Conservation (phyloP, 2,888 invertebrate species). For the Seira sanloemensis region DNA sequence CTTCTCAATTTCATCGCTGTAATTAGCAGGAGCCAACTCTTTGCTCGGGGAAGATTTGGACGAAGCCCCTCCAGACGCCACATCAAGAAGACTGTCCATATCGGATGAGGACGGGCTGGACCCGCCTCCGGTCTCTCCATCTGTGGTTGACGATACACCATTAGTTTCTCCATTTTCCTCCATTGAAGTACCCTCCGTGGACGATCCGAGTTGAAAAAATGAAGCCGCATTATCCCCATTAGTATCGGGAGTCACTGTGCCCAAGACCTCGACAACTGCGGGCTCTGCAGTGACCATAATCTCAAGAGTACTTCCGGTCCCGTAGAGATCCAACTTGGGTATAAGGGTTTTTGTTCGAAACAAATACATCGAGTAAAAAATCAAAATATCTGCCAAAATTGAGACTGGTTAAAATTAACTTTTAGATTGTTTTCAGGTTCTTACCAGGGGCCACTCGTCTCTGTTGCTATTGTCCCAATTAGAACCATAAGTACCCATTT, state of each 20-base stretch:
- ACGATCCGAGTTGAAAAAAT: background rate
- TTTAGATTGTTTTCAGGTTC: too few relatives aligned
- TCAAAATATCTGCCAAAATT: too few relatives aligned
- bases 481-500: conserved; percentile 24
- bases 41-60: conserved; percentile 55
- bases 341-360: conserved; percentile 81
- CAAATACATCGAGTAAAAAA: too few relatives aligned
- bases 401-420: too few relatives aligned
- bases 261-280: conserved; percentile 48
- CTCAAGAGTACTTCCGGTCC: conserved; percentile 66
- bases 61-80: conserved; percentile 51
- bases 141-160: conserved; percentile 26
- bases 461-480: conserved; percentile 46
- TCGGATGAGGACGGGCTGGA: conserved; percentile 63
- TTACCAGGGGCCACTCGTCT: conserved; percentile 67
- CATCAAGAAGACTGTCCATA: conserved; percentile 67
- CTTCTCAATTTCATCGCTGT: conserved; percentile 59
- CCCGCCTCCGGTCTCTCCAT: conserved; percentile 38
- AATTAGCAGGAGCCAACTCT: conserved; percentile 39
- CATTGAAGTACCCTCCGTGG: background rate
- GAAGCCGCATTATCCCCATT: conserved; percentile 28
- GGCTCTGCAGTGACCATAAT: conserved; percentile 66
- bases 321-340: conserved; percentile 69
- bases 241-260: conserved; percentile 15
- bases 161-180: conserved; percentile 52